Base-by-base conservation (phyloP, 2,113 vertebrate genomes). In the Paratilapia polleni region DNA sequence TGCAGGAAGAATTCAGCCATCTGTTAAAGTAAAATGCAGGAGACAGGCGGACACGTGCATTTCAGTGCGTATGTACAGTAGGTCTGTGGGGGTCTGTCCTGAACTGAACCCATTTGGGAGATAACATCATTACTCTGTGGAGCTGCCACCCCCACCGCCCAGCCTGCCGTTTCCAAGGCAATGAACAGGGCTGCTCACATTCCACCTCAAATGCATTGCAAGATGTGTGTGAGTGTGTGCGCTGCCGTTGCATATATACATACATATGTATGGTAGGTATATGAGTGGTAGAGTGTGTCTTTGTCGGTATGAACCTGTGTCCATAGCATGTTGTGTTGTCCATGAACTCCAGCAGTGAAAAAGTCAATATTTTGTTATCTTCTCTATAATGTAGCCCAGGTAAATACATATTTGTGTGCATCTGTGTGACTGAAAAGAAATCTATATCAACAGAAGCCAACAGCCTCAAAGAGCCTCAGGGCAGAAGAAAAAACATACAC, bases 121-220 rank as follows among this genome's bases (percentile, higher is more conserved):
- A 95, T 94, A 92, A 93, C 91, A 94, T 94, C 90, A 82, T 93
- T 85, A 89, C 85, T 75, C 60, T 81, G 80, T 75, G 60, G 64
- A 60, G 83, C 87, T 58, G 76, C 83, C 83, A 83, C 85, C 87
- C 85, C 83, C 56, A 79, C 75, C 8, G 20, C 61, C 68, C 81
- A 73, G 81, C 87, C 91, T 92, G 91, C 90, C 83, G 93, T 95
- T 94, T 93, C 93, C 92, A 93, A 90, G 93, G 94, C 88, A 82
- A 94, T 93, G 92, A 85, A 81, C 89, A 59, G 79, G 79, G 85
- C 80, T 17, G 43, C 76, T 92, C 81, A 77, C 87, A 88, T 92
- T 92, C 91, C 93, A 89, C 62, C 86, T 84, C 77, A 87, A 86
- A 87, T 56, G 86, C 87, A 87, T 81, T 88, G 58, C 66, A 78